Evolutionary conservation across 2,113 vertebrate species (phyloP).

Genomic region (Saguinus midas): DNA sequence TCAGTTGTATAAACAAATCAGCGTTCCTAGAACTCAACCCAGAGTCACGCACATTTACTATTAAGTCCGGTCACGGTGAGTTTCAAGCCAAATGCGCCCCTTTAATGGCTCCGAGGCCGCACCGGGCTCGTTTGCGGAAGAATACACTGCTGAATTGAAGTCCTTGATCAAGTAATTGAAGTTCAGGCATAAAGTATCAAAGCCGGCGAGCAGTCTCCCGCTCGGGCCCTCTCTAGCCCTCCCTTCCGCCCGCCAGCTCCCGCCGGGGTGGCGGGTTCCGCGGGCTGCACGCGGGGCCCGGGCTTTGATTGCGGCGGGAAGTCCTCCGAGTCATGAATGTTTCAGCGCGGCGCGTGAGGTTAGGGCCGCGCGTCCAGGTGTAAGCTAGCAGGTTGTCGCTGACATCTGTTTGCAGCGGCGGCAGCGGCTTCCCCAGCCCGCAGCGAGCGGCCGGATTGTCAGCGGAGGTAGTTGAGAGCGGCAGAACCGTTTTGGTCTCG

Average conservation of each 20-base stretch:
- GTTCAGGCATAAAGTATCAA: slow-evolving; percentile 79
- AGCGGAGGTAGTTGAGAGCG: slow-evolving; percentile 87
- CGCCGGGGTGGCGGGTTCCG: slow-evolving; percentile 27
- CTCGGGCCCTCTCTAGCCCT: not conserved
- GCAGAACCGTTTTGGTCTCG: slow-evolving; percentile 88
- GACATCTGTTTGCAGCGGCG: slow-evolving; percentile 90
- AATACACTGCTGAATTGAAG: slow-evolving; percentile 76
- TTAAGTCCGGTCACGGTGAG: not conserved
- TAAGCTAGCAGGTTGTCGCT: slow-evolving; percentile 89
- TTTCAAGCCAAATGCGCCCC: slow-evolving; percentile 34
- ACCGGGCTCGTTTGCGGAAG: slow-evolving; percentile 53
- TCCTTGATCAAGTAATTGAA: slow-evolving; percentile 81
- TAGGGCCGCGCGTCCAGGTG: slow-evolving; percentile 89
- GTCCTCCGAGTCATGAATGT: slow-evolving; percentile 89
- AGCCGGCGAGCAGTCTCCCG: slow-evolving; percentile 46
- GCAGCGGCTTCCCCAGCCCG: slow-evolving; percentile 81
- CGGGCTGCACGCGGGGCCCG: not conserved
- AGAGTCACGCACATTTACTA: not conserved
- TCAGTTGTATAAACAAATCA: not conserved
- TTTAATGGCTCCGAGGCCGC: slow-evolving; percentile 52
- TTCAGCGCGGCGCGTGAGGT: slow-evolving; percentile 83
- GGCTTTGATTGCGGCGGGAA: slow-evolving; percentile 86
- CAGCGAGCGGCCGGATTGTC: slow-evolving; percentile 88
- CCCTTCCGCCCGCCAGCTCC: not conserved
- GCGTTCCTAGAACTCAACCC: accelerated